Percentiles rank a stretch among this genome's conserved stretches.
Conservation (phyloP, 2,797 vertebrate genomes). For the Lithobates pipiens region DNA sequence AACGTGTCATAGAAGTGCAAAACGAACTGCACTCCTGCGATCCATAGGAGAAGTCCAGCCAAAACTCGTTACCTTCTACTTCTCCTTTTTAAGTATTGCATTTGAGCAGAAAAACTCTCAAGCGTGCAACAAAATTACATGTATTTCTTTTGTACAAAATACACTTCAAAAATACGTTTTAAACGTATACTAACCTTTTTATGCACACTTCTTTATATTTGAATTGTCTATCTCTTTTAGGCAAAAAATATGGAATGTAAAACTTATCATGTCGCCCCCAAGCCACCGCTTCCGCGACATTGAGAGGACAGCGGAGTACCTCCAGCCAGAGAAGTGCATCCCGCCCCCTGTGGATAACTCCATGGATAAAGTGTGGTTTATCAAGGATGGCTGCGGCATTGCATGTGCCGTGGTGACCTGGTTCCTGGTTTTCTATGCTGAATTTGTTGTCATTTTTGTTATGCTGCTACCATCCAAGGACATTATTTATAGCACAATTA, state of each 20-base stretch:
- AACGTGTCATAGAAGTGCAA: too few species aligned
- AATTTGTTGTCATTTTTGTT: slow-evolving; percentile 96
- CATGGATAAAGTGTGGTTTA: slow-evolving; percentile 93
- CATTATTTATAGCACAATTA: slow-evolving; percentile 87
- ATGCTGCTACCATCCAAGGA: slow-evolving; percentile 91
- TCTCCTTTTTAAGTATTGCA: too few species aligned
- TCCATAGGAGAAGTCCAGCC: too few species aligned
- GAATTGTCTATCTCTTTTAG: slow-evolving; percentile 73
- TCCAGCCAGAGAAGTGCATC: slow-evolving; percentile 90
- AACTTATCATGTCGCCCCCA: slow-evolving; percentile 89
- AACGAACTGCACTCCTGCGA: too few species aligned
- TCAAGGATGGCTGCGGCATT: slow-evolving; percentile 95
- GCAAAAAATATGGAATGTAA: slow-evolving; percentile 81
- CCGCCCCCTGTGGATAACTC: slow-evolving; percentile 83
- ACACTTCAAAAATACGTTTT: not conserved
- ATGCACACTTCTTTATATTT: too few species aligned
- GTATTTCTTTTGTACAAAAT: too few species aligned
- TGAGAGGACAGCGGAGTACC: slow-evolving; percentile 93
- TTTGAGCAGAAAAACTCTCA: too few species aligned
- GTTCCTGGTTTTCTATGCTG: slow-evolving; percentile 93
- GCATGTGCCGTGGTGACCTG: slow-evolving; percentile 94
- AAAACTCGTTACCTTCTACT: too few species aligned
- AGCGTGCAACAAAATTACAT: too few species aligned
- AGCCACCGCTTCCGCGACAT: slow-evolving; percentile 92
- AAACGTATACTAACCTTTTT: not conserved